Evolutionary conservation across 2,797 vertebrate genomes (phyloP).

Genomic region (Heliangelus exortis): DNA sequence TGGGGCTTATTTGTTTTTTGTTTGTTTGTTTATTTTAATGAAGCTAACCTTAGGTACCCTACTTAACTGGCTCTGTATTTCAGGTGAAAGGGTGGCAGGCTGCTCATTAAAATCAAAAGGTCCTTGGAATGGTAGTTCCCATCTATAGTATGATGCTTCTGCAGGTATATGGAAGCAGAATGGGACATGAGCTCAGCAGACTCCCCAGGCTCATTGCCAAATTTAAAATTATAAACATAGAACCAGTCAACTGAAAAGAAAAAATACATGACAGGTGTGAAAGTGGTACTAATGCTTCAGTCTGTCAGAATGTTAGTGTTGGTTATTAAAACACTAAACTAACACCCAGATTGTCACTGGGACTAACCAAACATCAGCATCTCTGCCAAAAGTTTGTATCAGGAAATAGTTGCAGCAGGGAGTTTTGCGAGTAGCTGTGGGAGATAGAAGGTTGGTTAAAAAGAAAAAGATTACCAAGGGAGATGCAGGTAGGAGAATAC

Average conservation of each 20-base stretch:
- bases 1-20: background rate
- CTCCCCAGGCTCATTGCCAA: background rate
- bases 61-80: background rate
- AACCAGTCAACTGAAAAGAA: background rate
- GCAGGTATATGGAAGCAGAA: background rate
- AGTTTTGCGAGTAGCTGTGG: background rate
- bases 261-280: background rate
- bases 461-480: background rate
- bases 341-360: background rate
- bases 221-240: background rate
- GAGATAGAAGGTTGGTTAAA: background rate
- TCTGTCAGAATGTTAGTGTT: background rate
- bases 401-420: background rate
- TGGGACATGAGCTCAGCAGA: background rate
- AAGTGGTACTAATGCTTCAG: background rate
- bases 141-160: background rate
- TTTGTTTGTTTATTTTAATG: background rate
- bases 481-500: background rate
- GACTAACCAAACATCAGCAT: background rate
- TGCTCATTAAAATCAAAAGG: background rate
- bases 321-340: background rate
- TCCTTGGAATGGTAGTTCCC: background rate
- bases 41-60: background rate
- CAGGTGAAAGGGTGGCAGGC: background rate
- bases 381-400: background rate